A percentile compares a stretch with the other conserved stretches of the same genome.
phyloP scores from a whole-genome alignment of 2,888 invertebrate species.

The Drosophila recens region DNA sequence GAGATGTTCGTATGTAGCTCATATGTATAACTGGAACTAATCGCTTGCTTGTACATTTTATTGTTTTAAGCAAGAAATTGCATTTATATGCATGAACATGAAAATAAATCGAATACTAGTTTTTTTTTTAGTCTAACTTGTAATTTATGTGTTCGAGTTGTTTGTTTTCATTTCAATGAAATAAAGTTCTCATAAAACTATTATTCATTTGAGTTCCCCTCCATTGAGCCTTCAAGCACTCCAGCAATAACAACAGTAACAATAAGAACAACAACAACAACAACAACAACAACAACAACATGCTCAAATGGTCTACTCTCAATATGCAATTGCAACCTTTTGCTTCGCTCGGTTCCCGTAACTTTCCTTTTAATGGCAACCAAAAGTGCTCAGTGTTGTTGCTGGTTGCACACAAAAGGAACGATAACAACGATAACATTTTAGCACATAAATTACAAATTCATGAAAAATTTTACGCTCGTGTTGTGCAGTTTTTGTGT shows the following conservation, averaged over 20 bases:
- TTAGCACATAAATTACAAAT: constrained; percentile 80
- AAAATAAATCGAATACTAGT: constrained; percentile 20
- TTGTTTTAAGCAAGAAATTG: constrained; percentile 18
- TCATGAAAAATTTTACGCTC: constrained; percentile 80
- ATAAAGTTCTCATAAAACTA: constrained; percentile 30
- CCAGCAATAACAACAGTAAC: constrained; percentile 1
- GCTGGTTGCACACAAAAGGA: constrained; percentile 66
- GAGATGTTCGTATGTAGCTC: background rate
- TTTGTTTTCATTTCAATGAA: constrained; percentile 32
- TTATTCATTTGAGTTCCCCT: constrained; percentile 52
- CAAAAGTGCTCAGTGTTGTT: constrained; percentile 40
- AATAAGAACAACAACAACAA: constrained; percentile 1
- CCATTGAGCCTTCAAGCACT: constrained; percentile 32
- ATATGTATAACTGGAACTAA: constrained; percentile 1
- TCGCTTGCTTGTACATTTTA: constrained; percentile 1
- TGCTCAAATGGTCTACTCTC: constrained; percentile 3
- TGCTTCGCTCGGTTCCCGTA: constrained; percentile 18
- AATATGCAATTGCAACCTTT: constrained; percentile 49
- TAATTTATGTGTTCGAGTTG: constrained; percentile 28
- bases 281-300: constrained; percentile 11
- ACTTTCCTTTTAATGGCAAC: constrained; percentile 40
- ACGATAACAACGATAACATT: constrained; percentile 80
- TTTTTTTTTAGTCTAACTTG: background rate
- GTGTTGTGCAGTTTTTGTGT: constrained; percentile 64
- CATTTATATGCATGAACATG: constrained; percentile 2